Evolutionary conservation across 1,140 invertebrate genomes (phyloP).

Genomic region (Megalonaias nervosa): DNA sequence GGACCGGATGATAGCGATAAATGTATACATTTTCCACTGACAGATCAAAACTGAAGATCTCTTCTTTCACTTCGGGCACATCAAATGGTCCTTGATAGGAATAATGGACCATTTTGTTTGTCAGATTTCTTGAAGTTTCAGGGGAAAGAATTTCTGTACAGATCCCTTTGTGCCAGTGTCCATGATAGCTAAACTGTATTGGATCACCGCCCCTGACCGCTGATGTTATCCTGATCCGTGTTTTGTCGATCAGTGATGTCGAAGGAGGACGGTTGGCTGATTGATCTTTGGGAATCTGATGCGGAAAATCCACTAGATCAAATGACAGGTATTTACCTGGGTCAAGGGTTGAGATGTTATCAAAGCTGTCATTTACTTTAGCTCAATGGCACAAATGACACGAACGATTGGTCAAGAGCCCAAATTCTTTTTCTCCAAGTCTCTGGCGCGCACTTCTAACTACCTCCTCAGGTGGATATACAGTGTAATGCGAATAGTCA

Average conservation of each 20-base stretch:
- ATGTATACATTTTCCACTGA: slow-evolving; percentile 18
- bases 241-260: slow-evolving; percentile 1
- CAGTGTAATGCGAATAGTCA: slow-evolving; percentile 11
- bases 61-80: not conserved
- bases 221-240: slow-evolving; percentile 6
- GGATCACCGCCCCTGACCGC: slow-evolving; percentile 9
- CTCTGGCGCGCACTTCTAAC: slow-evolving; percentile 14
- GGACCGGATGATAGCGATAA: slow-evolving; percentile 18
- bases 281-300: not conserved
- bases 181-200: slow-evolving; percentile 14
- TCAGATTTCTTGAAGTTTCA: not conserved
- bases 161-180: slow-evolving; percentile 18
- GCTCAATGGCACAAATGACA: slow-evolving; percentile 34
- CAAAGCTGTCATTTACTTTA: slow-evolving; percentile 12
- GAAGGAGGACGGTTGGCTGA: not conserved
- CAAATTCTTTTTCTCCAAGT: slow-evolving; percentile 20
- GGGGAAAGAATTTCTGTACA: slow-evolving; percentile 2
- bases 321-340: no score
- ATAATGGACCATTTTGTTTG: slow-evolving; percentile 14
- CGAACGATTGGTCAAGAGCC: slow-evolving; percentile 15
- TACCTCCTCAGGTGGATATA: slow-evolving; percentile 12
- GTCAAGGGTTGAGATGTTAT: no score
- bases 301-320: no score
- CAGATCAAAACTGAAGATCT: slow-evolving; percentile 11
- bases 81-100: not conserved